Percentiles rank a stretch among this genome's conserved stretches.
Evolutionary conservation across 2,113 vertebrate genomes (phyloP).

Genomic region (Phalacrocorax aristotelis): DNA sequence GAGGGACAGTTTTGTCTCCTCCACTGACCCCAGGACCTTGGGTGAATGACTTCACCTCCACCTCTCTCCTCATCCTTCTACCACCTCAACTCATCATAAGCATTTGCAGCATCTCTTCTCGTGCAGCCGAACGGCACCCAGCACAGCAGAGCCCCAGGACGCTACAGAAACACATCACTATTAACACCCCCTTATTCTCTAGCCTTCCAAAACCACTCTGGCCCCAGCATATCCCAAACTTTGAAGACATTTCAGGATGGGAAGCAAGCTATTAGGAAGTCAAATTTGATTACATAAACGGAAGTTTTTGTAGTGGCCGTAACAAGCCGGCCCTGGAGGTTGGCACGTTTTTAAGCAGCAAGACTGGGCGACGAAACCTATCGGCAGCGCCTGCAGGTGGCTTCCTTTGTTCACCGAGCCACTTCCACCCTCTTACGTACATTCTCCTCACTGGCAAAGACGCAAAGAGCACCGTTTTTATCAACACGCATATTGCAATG

Average conservation of each 20-base stretch:
- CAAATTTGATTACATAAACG: background rate
- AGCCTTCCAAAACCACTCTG: background rate
- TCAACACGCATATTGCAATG: background rate
- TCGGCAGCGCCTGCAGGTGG: background rate
- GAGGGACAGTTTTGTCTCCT: background rate
- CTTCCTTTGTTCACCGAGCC: background rate
- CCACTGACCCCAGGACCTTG: background rate
- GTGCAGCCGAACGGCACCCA: rapidly evolving
- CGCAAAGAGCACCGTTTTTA: background rate
- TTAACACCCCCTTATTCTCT: background rate
- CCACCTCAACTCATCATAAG: background rate
- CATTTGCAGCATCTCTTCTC: background rate
- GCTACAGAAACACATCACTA: background rate
- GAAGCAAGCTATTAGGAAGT: background rate
- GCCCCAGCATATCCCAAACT: background rate
- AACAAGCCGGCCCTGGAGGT: background rate
- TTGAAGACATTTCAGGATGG: background rate
- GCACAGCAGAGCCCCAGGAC: background rate
- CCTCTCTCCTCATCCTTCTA: background rate
- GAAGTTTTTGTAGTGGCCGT: background rate
- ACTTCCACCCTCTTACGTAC: background rate
- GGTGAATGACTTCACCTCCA: background rate
- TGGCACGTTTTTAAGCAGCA: background rate
- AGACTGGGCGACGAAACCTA: background rate
- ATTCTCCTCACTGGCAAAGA: background rate